Conservation (phyloP, 1,140 invertebrate genomes). For the Eubasilissa regina region DNA sequence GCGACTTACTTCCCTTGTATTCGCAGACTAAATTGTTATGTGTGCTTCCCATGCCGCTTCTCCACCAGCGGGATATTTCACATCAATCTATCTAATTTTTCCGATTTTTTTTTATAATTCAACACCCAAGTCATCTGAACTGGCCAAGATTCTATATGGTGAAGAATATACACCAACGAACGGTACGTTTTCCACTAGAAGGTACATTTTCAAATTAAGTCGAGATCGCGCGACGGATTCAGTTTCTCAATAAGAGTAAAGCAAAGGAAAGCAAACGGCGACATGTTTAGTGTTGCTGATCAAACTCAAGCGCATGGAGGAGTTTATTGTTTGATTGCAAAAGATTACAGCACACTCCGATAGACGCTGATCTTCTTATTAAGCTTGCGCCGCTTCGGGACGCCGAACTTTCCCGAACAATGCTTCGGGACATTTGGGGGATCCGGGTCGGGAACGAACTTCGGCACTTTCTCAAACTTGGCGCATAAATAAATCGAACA, state of each 20-base stretch:
- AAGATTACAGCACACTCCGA: slow-evolving; percentile 36
- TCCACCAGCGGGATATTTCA: no score
- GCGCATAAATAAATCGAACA: no score
- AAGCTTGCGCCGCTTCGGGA: background rate
- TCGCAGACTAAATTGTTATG: no score
- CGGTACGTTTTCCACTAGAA: no score
- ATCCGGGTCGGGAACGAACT: background rate
- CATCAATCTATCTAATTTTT: no score
- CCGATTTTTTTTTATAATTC: no score
- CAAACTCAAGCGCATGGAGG: background rate
- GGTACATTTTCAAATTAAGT: slow-evolving; percentile 9
- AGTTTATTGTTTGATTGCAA: slow-evolving; percentile 42
- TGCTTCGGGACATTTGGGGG: background rate
- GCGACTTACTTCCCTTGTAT: no score
- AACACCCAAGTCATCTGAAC: no score
- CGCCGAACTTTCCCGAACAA: background rate
- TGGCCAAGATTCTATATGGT: no score
- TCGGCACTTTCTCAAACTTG: no score
- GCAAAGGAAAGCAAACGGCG: background rate
- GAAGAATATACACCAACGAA: no score
- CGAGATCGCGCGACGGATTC: background rate
- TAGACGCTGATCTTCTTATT: slow-evolving; percentile 12
- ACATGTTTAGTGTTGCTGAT: background rate
- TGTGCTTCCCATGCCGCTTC: no score
- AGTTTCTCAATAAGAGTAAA: background rate